Percentiles rank a stretch among this genome's conserved stretches.
These are phyloP conservation scores for Caenorhabditis zanzibari DNA, from an alignment of 2,888 invertebrate species.

Conservation along the genomic window DNA sequence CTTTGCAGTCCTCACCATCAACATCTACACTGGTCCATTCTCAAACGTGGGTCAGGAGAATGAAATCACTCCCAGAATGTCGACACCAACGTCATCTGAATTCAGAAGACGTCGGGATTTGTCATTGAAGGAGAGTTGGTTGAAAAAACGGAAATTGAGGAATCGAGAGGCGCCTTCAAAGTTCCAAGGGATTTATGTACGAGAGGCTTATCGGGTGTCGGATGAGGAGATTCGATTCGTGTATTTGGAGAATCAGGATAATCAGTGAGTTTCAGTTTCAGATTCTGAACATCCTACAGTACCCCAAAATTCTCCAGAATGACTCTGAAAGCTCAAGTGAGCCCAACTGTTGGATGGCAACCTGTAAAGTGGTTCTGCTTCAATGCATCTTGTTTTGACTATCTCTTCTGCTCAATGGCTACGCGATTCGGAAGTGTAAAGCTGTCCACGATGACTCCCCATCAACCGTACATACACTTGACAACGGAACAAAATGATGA, in stretches of 20 bases:
- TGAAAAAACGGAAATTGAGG: neutral
- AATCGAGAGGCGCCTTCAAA: conserved; percentile 16
- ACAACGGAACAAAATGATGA: conserved; percentile 57
- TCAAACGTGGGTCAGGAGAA: conserved; percentile 31
- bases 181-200: conserved; percentile 62
- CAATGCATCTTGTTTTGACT: conserved; percentile 62
- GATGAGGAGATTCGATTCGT: conserved; percentile 56
- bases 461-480: conserved; percentile 40
- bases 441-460: conserved; percentile 18
- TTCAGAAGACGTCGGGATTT: conserved; percentile 41
- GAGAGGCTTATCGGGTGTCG: conserved; percentile 64
- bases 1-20: conserved; percentile 47
- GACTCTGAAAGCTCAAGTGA: conserved; percentile 35
- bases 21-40: conserved; percentile 45
- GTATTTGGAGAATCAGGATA: conserved; percentile 59
- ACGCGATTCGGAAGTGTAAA: conserved; percentile 62
- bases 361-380: conserved; percentile 64
- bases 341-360: conserved; percentile 40
- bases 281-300: neutral
- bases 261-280: conserved; percentile 37
- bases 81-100: conserved; percentile 9
- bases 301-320: conserved; percentile 20
- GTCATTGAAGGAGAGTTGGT: conserved; percentile 43
- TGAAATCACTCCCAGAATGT: conserved; percentile 33
- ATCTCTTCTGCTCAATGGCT: conserved; percentile 66